Percentiles rank a stretch among this genome's conserved stretches.
These are phyloP conservation scores for Plectus sambesii DNA, from an alignment of 1,140 invertebrate species.

Conservation along the genomic window DNA sequence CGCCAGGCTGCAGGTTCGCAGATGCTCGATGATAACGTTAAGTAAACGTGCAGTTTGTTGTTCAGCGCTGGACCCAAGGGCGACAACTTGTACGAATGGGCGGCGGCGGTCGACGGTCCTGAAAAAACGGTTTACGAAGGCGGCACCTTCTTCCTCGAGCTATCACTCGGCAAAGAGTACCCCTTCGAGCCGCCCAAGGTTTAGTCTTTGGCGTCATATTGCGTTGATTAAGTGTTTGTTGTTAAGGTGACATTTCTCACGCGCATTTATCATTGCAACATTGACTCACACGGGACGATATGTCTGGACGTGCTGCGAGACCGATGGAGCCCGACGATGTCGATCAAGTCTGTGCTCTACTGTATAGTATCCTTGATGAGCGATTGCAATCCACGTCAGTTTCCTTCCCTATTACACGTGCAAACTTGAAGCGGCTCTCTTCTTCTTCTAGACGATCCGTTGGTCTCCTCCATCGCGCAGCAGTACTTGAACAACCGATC, in stretches of 20 bases:
- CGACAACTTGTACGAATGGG: conserved; percentile 95
- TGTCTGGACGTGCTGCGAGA: conserved; percentile 89
- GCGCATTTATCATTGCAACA: conserved; percentile 90
- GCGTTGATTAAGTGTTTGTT: conserved; percentile 8
- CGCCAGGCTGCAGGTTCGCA: too few relatives aligned
- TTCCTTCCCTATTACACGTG: background rate
- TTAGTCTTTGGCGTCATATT: conserved; percentile 24
- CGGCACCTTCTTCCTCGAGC: conserved; percentile 85
- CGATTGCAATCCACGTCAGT: conserved; percentile 83
- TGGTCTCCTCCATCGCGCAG: conserved; percentile 93
- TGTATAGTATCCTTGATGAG: conserved; percentile 88
- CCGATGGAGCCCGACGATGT: conserved; percentile 87
- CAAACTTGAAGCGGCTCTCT: background rate
- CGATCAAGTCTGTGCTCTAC: conserved; percentile 72
- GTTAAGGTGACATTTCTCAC: conserved; percentile 83
- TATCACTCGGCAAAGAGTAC: conserved; percentile 87
- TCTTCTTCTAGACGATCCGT: conserved; percentile 65
- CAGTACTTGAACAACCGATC: conserved; percentile 92
- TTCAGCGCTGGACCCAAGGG: conserved; percentile 83
- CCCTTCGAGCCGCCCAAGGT: conserved; percentile 94
- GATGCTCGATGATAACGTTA: too few relatives aligned
- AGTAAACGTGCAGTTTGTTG: too few relatives aligned
- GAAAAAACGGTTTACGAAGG: conserved; percentile 79
- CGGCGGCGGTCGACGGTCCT: conserved; percentile 86
- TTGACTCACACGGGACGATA: conserved; percentile 89